Evolutionary conservation across 2,113 vertebrate genomes (phyloP), one percentile per base, ranked within the genome.

Genomic region (Petromus typicus): DNA sequence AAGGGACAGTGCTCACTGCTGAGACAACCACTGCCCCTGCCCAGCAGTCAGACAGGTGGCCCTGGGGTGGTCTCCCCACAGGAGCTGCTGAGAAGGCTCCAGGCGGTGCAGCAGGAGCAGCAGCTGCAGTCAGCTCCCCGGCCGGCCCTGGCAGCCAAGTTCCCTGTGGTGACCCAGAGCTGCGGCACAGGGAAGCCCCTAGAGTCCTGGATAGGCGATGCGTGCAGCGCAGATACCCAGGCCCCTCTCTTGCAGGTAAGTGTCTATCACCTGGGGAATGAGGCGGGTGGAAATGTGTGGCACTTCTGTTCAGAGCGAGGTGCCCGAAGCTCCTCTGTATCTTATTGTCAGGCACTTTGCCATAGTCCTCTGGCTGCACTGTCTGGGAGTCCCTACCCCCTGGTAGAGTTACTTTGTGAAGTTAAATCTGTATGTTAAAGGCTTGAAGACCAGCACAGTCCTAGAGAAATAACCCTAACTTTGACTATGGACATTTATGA

Each of bases 71-170:
- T 99, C 87, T 99, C 99, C 4, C 99, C 99, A 63, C 99, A 99
- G 10, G 99, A 99, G 96, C 97, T 99, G 12, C 76, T 99, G 90
- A 99, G 99, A 84, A 99, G 99, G 91, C 99, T 99, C 10, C 99
- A 99, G 93, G 97, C 99, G 5, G 99, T 99, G 43, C 99, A 99
- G 61, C 99, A 99, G 91, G 99, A 99, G 23, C 99, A 99, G 87
- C 99, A 98, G 94, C 94, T 98, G 48, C 98, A 98, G 0, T 98
- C 98, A 0, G 90, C 98, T 25, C 97, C 95, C 91, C 98, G 98
- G 32, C 99, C 98, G 0, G 96, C 98, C 8, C 91, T 99, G 95
- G 99, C 99, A 5, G 99, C 99, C 16, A 99, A 98, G 98, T 98
- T 99, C 98, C 98, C 99, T 1, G 95, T 98, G 63, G 95, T 98